Base-by-base conservation (phyloP, 2,888 invertebrate species). In the Chelonus formosanus region DNA sequence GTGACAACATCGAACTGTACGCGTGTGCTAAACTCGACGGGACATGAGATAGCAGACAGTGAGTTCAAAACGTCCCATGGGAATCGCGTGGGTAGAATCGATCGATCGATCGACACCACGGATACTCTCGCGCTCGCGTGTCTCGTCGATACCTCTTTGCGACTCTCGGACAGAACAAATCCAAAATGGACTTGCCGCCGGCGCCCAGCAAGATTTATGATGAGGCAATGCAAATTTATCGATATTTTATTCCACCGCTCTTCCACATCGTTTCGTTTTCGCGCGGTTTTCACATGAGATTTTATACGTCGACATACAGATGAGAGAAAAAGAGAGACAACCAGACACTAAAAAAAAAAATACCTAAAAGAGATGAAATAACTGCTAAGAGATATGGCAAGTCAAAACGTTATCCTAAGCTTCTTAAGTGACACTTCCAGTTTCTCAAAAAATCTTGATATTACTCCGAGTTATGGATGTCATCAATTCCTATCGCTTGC, bases 141-240 rank as follows among this genome's bases (percentile, higher is more conserved):
- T 60, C 43, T 52, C 44, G 31, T 32, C 52, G 34, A 32, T 34
- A 32, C 32, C 52, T 52, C 52, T 52, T 32, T 31, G 43, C 44
- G 8, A 57, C 60, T 63, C 54, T 53, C 34, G 60, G 62, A 57
- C 63, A 68, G 61, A 72, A 68, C 72, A 72, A 74, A 75, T 73
- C 72, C 74, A 71, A 75, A 73, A 73, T 71, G 75, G 71, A 71
- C 69, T 68, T 55, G 57, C 61, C 65, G 67, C 60, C 47, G 53
- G 60, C 68, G 69, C 59, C 69, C 63, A 50, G 65, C 65, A 66
- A 66, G 72, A 78, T 78, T 75, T 76, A 78, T 74, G 67, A 73
- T 64, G 68, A 71, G 73, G 58, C 67, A 67, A 78, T 78, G 78
- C 75, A 78, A 78, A 79, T 78, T 78, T 76, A 74, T 75, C 76